Evolutionary conservation across 2,113 vertebrate species (phyloP), one percentile per base, ranked within the genome.

Genomic region (Rhynchomys soricoides): DNA sequence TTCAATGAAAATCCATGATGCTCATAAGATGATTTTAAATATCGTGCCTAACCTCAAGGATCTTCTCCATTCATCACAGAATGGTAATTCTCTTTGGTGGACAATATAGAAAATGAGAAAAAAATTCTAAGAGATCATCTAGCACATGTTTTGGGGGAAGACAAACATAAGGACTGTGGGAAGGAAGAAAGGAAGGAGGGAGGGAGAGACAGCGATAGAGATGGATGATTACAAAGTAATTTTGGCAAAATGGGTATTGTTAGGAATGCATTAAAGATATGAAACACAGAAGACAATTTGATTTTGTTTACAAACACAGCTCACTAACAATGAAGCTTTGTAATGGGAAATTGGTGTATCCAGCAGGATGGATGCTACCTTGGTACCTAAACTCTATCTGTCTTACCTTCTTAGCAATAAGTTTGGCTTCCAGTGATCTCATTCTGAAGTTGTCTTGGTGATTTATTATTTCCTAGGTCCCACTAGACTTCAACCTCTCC

Each of bases 401-500:
- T 91, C 86, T 97, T 57, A 97, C 93, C 97, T 75, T 45, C n/a
- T 48, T 52, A 73, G 43, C 37, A 34, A 3, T 37, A n/a, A 43
- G 12, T 40, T 34, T 74, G 62, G n/a, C 68, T 96, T n/a, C 3
- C 3, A 40, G 0, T 26, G 83, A 91, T 55, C 55, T 87, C 78
- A 68, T 91, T 62, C 43, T 52, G 16, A 66, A 79, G 40, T 45
- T 31, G 40, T 37, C 17, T 79, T n/a, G n/a, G 22, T 83, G 9
- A 74, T 96, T 91, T 98, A 96, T 87, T 50, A 64, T 59, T 79
- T 66, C 48, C 12, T 70, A 22, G 55, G n/a, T 94, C 83, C 95
- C 68, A 50, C 21, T 52, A 92, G 85, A 81, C 78, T 16, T 91
- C 52, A 45, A 78, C 0, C 45, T 31, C 93, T 90, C 91, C 48